phyloP scores from a whole-genome alignment of 1,140 invertebrate genomes.

The Panagrolaimus sp. region DNA sequence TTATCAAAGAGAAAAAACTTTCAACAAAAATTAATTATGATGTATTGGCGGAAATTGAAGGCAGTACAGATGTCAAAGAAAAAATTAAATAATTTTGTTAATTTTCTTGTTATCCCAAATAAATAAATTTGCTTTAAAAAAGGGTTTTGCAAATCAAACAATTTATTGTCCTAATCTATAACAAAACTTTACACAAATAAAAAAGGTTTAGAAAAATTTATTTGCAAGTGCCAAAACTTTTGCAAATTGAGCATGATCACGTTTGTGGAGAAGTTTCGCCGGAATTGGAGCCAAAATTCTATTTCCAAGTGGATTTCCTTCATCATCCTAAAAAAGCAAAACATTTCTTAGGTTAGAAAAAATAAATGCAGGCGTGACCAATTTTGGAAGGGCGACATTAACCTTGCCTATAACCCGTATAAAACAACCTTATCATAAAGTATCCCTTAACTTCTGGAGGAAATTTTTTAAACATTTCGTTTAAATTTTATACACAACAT shows the following conservation, averaged over 20 bases:
- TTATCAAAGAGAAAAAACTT: conserved; percentile 71
- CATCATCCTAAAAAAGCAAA: conserved; percentile 71
- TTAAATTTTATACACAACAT: no score
- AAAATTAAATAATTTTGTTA: no score
- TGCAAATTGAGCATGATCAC: conserved; percentile 75
- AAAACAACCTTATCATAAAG: no score
- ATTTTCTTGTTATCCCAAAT: no score
- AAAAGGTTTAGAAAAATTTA: conserved; percentile 73
- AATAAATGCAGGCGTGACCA: not conserved
- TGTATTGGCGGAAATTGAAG: conserved; percentile 69
- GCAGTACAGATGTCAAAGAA: conserved; percentile 6
- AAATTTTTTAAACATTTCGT: no score
- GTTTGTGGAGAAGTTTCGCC: conserved; percentile 77
- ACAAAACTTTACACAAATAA: conserved; percentile 23
- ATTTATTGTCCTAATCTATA: not conserved
- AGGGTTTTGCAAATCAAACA: no score
- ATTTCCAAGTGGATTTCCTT: conserved; percentile 83
- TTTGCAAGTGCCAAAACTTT: conserved; percentile 87
- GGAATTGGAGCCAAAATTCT: conserved; percentile 90
- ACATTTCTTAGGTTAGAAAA: no score
- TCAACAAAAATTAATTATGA: conserved; percentile 96
- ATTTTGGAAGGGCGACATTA: not conserved
- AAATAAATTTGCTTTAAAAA: no score
- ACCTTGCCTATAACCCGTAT: no score
- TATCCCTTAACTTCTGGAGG: no score